phyloP scores from a whole-genome alignment of 2,113 vertebrate genomes.

The Chiloscyllium plagiosum region DNA sequence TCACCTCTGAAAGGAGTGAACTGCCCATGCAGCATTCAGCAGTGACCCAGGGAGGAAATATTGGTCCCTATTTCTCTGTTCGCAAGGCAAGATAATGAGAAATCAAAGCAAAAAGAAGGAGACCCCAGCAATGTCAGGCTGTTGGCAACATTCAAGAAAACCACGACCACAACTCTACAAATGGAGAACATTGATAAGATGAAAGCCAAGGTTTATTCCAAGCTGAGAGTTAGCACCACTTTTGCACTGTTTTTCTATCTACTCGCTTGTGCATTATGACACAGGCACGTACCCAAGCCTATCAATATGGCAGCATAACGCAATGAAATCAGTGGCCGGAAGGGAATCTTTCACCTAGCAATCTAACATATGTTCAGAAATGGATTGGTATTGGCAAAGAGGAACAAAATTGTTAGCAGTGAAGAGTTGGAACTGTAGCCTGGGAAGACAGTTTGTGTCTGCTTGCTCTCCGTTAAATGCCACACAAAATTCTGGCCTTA shows the following conservation, averaged over 20 bases:
- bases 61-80: neutral
- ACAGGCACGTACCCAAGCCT: neutral
- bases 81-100: neutral
- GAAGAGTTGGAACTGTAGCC: neutral
- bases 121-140: neutral
- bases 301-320: neutral
- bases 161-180: neutral
- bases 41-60: neutral
- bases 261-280: neutral
- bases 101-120: neutral
- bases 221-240: neutral
- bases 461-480: neutral
- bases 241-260: neutral
- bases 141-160: neutral
- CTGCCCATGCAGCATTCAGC: too few species aligned
- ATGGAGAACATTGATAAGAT: neutral
- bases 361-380: neutral
- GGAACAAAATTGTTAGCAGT: neutral
- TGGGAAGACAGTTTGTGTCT: neutral
- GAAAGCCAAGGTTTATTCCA: neutral
- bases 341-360: neutral
- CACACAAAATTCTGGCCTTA: neutral
- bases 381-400: neutral
- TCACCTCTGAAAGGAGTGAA: too few species aligned
- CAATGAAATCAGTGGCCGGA: neutral